Base-by-base conservation (phyloP, 2,113 vertebrate species). In the Chaetorhynchus papuensis region DNA sequence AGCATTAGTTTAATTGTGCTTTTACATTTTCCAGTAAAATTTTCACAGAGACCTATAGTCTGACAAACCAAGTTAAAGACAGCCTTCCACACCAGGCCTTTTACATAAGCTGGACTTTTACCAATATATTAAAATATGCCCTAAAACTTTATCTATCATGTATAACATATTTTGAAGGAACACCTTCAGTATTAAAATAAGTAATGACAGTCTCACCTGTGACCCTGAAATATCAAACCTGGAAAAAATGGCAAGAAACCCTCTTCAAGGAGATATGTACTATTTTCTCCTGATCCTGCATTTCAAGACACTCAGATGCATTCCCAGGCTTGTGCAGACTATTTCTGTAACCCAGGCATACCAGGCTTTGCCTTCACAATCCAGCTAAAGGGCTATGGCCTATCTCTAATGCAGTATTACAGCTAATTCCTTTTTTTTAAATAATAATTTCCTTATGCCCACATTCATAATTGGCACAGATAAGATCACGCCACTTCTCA, bases 1-100 rank as follows among this genome's bases (percentile, higher is more conserved):
- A 91, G 24, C 47, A 61, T 75, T 93, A 76, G 45, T 94, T 97
- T 94, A 82, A 45, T 61, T 95, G 92, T 96, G 74, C 41, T 50
- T 90, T 96, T 90, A 83, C 7, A 61, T 93, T 96, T 93, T 84
- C 47, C 83, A 94, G 74, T 81, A 84, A 82, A 80, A 87, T 94
- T 91, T 95, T 88, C 52, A 86, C 35, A 93, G 72, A 87, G 39
- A 45, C 41, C 53, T 82, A 23, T 57, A 79, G 30, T 35, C 78
- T 79, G 71, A 90, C 61, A 49, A 65, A 80, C 60, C 35, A 92
- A 87, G 71, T 64, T 91, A 94, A 95, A 90, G 96, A 7, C 47
- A 79, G n/a, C 11, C 42, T 70, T 63, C 63, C 70, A 39, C 44
- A 45, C 42, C 63, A 77, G 19, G 14, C 41, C 27, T 63, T 83